A percentile compares a stretch with the other conserved stretches of the same genome.
phyloP scores from a whole-genome alignment of 2,797 vertebrate species.

The Pristis pectinata region DNA sequence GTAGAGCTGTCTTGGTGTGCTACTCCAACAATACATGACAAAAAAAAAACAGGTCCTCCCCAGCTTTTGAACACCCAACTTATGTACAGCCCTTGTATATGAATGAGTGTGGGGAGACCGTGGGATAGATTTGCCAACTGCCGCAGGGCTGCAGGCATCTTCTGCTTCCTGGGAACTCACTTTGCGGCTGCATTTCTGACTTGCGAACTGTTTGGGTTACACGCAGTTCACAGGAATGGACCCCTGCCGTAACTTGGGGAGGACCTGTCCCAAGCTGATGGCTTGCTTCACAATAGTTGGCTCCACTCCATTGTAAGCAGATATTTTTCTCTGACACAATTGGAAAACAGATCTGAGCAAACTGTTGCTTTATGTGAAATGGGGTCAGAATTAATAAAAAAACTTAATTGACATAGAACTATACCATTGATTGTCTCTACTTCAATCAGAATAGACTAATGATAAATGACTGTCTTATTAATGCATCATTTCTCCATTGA shows the following conservation, averaged over 20 bases:
- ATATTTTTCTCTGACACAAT: background rate
- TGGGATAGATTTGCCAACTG: no score
- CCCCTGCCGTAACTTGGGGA: no score
- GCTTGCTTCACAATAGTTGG: background rate
- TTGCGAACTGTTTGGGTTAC: no score
- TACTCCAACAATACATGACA: no score
- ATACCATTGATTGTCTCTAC: constrained; percentile 7
- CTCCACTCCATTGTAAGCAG: background rate
- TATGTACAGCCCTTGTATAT: background rate
- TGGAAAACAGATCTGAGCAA: background rate
- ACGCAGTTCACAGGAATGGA: no score
- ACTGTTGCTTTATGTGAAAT: background rate
- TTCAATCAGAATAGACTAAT: constrained; percentile 28
- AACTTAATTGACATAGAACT: background rate
- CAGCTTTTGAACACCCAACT: background rate
- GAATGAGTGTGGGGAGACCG: no score
- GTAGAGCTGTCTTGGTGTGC: background rate
- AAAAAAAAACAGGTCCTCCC: background rate
- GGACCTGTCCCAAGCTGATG: background rate
- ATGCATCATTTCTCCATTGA: constrained; percentile 32
- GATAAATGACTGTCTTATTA: constrained; percentile 35
- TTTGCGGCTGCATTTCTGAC: no score
- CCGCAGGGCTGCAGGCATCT: no score
- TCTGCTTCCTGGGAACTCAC: no score
- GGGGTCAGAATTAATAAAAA: background rate